Evolutionary conservation across 2,113 vertebrate species (phyloP).

Genomic region (Microcebus lehilahytsara): DNA sequence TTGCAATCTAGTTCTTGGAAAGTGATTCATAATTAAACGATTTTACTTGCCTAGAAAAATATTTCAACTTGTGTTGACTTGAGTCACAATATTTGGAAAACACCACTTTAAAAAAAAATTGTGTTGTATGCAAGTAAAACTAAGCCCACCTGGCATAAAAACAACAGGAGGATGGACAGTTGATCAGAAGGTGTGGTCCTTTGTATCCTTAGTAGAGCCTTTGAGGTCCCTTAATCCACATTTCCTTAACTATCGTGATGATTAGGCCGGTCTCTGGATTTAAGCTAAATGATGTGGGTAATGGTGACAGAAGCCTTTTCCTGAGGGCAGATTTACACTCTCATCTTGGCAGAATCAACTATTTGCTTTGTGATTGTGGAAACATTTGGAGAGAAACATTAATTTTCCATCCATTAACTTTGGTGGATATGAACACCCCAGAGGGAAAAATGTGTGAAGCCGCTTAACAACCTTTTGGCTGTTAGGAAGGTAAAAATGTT

Average conservation of each 20-base stretch:
- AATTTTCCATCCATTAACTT: conserved; percentile 78
- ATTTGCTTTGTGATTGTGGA: conserved; percentile 72
- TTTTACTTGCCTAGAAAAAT: conserved; percentile 67
- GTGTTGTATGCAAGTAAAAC: not conserved
- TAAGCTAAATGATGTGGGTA: conserved; percentile 52
- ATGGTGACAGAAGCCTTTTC: conserved; percentile 51
- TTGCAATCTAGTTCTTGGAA: conserved; percentile 63
- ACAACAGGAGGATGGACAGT: not conserved
- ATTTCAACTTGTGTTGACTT: conserved; percentile 58
- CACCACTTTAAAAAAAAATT: not conserved
- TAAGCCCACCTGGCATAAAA: not conserved
- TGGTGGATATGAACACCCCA: conserved; percentile 71
- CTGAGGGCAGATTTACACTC: conserved; percentile 67
- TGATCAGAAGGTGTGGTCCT: not conserved
- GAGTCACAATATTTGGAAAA: conserved; percentile 70
- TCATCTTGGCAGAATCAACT: conserved; percentile 71
- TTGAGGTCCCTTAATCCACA: not conserved
- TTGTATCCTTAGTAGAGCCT: not conserved
- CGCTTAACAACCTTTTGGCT: conserved; percentile 68
- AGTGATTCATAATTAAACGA: conserved; percentile 67
- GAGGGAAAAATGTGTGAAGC: conserved; percentile 64
- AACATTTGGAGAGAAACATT: conserved; percentile 77
- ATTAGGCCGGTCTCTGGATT: conserved; percentile 39
- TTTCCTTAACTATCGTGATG: conserved; percentile 51
- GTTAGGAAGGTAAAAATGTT: conserved; percentile 66